These are phyloP conservation scores for Stomatorhinus ivindoensis DNA, from an alignment of 2,113 vertebrate species.

Conservation along the genomic window DNA sequence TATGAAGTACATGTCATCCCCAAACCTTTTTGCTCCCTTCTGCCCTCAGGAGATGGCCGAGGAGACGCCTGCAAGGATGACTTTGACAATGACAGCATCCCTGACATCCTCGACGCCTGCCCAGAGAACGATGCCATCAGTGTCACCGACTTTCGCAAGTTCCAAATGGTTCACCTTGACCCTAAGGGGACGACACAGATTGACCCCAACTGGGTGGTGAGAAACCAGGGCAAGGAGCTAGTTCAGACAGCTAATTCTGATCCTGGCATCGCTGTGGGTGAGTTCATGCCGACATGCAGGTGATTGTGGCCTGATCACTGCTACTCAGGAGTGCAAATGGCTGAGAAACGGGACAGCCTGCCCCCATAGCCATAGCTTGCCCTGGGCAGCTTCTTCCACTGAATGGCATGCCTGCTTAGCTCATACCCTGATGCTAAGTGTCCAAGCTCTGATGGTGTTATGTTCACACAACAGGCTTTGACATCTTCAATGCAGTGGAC, in stretches of 20 bases:
- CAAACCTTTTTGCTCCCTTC: neutral
- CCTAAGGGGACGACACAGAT: conserved; percentile 93
- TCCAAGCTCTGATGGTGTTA: neutral
- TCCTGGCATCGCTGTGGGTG: conserved; percentile 93
- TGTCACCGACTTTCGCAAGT: conserved; percentile 87
- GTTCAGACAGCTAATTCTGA: conserved; percentile 93
- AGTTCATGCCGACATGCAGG: conserved; percentile 31
- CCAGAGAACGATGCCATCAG: conserved; percentile 83
- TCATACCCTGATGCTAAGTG: neutral
- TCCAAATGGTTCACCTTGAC: conserved; percentile 89
- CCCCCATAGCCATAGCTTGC: neutral
- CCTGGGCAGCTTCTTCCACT: neutral
- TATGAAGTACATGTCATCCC: neutral
- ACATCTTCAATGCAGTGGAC: conserved; percentile 87
- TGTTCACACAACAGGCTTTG: conserved; percentile 64
- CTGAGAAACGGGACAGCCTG: neutral
- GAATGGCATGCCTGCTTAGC: neutral
- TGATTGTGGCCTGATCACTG: neutral
- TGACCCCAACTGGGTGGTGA: conserved; percentile 91
- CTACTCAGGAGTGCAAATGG: neutral
- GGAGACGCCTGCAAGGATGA: conserved; percentile 90
- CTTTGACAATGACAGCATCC: conserved; percentile 89
- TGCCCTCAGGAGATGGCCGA: conserved; percentile 71
- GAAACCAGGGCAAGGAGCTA: conserved; percentile 88
- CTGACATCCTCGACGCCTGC: conserved; percentile 81